Evolutionary conservation across 1,140 invertebrate species (phyloP).

Genomic region (Harlomillsia oculata): DNA sequence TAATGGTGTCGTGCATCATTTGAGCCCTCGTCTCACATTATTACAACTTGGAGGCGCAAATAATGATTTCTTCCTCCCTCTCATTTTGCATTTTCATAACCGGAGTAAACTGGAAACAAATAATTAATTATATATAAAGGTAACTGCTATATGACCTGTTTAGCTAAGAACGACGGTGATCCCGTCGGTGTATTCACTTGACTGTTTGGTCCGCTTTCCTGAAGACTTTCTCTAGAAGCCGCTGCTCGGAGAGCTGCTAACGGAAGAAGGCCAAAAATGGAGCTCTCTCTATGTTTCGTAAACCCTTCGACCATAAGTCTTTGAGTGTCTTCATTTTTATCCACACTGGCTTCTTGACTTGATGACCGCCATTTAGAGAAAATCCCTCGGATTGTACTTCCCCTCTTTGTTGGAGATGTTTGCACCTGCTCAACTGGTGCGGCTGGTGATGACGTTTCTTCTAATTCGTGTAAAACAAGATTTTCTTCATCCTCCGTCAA

Average conservation of each 20-base stretch:
- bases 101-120: no score
- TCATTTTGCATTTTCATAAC: no score
- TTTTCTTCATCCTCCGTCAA: constrained; percentile 30
- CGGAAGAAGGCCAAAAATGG: constrained; percentile 39
- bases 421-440: constrained; percentile 16
- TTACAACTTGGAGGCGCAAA: no score
- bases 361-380: constrained; percentile 35
- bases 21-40: no score
- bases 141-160: constrained; percentile 33
- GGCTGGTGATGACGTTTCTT: constrained; percentile 26
- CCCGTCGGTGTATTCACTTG: constrained; percentile 35
- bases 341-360: constrained; percentile 37
- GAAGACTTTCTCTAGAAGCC: constrained; percentile 38
- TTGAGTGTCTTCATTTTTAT: constrained; percentile 33
- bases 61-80: no score
- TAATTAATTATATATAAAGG: neutral
- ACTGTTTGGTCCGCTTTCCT: constrained; percentile 34
- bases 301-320: constrained; percentile 14
- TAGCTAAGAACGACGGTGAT: constrained; percentile 36
- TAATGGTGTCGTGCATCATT: no score
- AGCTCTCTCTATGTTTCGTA: constrained; percentile 31
- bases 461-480: constrained; percentile 28
- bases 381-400: constrained; percentile 30
- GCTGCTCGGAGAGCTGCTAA: constrained; percentile 36
- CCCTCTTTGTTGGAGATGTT: constrained; percentile 28